Percentiles rank a stretch among this genome's conserved stretches.
phyloP scores from a whole-genome alignment of 2,113 vertebrate genomes.

The Pollimyrus isidori region DNA sequence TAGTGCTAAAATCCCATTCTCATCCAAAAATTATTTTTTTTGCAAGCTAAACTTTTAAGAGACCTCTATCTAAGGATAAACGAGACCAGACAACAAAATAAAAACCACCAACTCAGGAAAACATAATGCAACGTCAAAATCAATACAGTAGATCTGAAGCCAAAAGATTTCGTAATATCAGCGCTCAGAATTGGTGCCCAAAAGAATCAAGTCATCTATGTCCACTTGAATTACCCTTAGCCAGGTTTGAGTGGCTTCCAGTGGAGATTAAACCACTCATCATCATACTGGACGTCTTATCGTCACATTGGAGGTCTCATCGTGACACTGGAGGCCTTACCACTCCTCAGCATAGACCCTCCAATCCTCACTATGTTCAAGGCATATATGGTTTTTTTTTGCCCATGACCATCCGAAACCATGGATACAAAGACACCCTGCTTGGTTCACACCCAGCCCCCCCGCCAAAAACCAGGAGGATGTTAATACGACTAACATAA shows the following conservation, averaged over 20 bases:
- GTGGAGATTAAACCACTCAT: background rate
- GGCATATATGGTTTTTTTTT: background rate
- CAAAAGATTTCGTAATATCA: background rate
- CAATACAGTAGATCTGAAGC: background rate
- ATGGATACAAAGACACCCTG: background rate
- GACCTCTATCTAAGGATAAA: background rate
- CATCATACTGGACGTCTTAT: background rate
- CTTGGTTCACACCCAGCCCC: background rate
- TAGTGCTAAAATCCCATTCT: background rate
- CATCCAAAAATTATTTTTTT: background rate
- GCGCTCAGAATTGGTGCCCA: background rate
- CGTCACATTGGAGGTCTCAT: background rate
- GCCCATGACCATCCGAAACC: background rate
- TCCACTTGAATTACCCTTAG: background rate
- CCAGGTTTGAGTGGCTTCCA: background rate
- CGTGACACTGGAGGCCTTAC: background rate
- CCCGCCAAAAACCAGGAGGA: background rate
- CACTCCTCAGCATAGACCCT: background rate
- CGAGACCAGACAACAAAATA: background rate
- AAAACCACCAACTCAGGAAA: background rate
- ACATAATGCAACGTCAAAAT: background rate
- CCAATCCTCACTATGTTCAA: background rate
- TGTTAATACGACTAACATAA: background rate
- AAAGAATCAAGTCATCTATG: background rate
- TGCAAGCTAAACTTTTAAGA: background rate